phyloP scores from a whole-genome alignment of 2,797 vertebrate genomes.

The Gadopsis marmoratus region DNA sequence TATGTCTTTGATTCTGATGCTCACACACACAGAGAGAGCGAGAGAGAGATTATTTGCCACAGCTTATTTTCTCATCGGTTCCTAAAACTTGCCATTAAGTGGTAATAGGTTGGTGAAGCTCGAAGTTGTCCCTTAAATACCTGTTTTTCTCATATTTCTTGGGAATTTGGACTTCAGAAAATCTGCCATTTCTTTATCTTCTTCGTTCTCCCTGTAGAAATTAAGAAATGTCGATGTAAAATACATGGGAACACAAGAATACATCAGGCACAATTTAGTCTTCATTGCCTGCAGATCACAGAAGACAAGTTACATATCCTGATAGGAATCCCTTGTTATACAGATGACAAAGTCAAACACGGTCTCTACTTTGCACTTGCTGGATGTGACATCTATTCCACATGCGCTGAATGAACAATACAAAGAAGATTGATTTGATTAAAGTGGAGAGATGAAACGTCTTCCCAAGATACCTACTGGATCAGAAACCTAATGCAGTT shows the following conservation, averaged over 20 bases:
- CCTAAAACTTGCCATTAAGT: neutral
- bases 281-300: neutral
- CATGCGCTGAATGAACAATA: neutral
- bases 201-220: conserved; percentile 88
- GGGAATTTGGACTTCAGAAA: conserved; percentile 91
- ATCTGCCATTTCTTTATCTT: conserved; percentile 94
- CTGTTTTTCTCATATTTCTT: conserved; percentile 83
- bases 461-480: neutral
- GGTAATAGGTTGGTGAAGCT: neutral
- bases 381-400: neutral
- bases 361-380: neutral
- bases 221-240: conserved; percentile 12
- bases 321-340: neutral
- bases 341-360: neutral
- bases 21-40: neutral
- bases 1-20: neutral
- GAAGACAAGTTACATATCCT: neutral
- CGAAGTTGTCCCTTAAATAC: conserved; percentile 65
- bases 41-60: neutral
- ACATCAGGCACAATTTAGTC: neutral
- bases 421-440: neutral
- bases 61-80: neutral
- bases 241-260: neutral
- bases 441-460: conserved; percentile 11
- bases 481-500: conserved; percentile 5